phyloP scores from a whole-genome alignment of 2,797 vertebrate species.

The Rhynchonycteris naso region DNA sequence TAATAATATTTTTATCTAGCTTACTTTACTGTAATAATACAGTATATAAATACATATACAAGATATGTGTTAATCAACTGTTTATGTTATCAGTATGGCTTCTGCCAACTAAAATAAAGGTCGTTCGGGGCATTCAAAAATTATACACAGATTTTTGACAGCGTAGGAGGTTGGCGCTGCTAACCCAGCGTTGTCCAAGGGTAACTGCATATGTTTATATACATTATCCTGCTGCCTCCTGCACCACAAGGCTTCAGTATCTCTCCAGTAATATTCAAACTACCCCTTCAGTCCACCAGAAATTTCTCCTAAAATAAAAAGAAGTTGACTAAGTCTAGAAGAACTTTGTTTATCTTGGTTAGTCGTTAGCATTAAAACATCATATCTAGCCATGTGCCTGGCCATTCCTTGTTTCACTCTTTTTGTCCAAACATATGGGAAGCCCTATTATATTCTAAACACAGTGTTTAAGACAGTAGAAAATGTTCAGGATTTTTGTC shows the following conservation, averaged over 20 bases:
- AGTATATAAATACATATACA: neutral
- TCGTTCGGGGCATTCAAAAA: neutral
- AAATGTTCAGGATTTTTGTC: conserved; percentile 53
- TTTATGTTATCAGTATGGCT: neutral
- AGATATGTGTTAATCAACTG: neutral
- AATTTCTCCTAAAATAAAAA: neutral
- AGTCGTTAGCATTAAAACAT: neutral
- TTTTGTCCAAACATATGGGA: neutral
- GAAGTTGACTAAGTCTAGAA: neutral
- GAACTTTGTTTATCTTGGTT: neutral
- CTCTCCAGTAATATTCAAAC: neutral
- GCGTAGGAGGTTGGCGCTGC: too few relatives aligned
- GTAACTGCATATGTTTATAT: neutral
- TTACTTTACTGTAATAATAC: neutral
- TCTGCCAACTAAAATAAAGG: neutral
- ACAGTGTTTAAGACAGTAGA: neutral
- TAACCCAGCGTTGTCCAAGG: neutral
- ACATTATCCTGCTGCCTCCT: neutral
- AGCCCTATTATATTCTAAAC: neutral
- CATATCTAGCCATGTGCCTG: neutral
- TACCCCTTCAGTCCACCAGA: neutral
- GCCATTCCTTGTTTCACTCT: neutral
- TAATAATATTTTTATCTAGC: neutral
- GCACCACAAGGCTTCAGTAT: neutral
- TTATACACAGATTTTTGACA: neutral